Base-by-base conservation (phyloP, 1,140 invertebrate genomes). In the Brachystomella parvula region DNA sequence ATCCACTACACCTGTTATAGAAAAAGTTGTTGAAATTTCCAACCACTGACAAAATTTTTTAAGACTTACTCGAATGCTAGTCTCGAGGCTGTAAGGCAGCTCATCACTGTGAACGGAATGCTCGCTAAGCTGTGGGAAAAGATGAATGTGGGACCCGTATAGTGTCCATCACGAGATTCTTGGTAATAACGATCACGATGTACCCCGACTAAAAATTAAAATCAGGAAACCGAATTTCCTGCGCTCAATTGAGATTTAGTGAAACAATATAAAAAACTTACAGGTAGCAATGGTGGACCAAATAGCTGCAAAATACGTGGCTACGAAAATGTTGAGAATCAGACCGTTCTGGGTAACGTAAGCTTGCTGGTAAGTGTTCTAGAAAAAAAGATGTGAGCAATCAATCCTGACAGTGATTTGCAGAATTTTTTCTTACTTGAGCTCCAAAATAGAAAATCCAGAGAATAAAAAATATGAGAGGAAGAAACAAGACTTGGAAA, bases 141-240 rank as follows among this genome's bases (percentile, higher is more conserved):
- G 0, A 94, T 79, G 68, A 94, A 86, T 66, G 90, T 84, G 0
- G 89, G 87, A 1, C 92, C 92, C 19, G 87, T 85, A 75, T 95
- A 95, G 0, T 91, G 78, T 1, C 90, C 90, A 75, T 93, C 89
- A 61, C 91, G 83, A 15, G 88, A 86, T 75, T 95, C 92, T 77
- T 94, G 89, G 68, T 92, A 94, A 76, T 93, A 94, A 29, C 89
- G 81, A 32, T 89, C 90, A n/a, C 92, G 81, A 78, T 90, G 89
- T 53, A 83, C 84, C 35, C 88, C 86, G 83, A 88, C 90, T 93
- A 74, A 1, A 26, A 35, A 21, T n/a, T 53, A 24, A 59, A 26
- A 56, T 31, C 19, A 39, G 28, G 24, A 47, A 31, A 19, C 12
- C 24, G 9, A 63, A 39, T 47, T 47, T 56, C 32, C 21, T 47